A percentile compares a stretch with the other conserved stretches of the same genome.
Conservation (phyloP, 2,888 invertebrate species). For the Agonum fuliginosum region DNA sequence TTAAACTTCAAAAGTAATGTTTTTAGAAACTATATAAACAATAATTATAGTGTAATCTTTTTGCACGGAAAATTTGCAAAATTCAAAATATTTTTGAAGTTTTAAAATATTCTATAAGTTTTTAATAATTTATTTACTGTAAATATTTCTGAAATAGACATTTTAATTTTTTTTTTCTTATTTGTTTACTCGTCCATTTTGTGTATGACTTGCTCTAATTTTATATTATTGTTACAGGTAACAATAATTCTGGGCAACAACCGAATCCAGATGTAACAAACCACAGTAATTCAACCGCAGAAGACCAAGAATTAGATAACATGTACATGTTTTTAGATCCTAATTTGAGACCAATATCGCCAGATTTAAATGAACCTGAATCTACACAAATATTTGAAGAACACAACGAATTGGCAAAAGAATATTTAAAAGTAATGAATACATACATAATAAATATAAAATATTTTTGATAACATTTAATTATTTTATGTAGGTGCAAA, state of each 20-base stretch:
- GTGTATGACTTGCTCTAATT: too few relatives aligned
- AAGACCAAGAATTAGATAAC: constrained; percentile 79
- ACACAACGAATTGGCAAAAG: constrained; percentile 90
- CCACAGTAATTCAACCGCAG: constrained; percentile 68
- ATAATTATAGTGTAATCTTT: too few relatives aligned
- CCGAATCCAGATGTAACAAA: constrained; percentile 26
- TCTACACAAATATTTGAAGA: constrained; percentile 92
- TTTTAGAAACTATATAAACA: neutral
- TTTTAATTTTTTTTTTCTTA: neutral
- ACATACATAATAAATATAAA: neutral
- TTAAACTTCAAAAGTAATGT: neutral
- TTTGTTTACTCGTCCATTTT: neutral
- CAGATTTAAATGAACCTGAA: constrained; percentile 84
- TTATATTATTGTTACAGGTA: constrained; percentile 44
- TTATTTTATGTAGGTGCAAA: constrained; percentile 77
- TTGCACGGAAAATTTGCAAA: too few relatives aligned
- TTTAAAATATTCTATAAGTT: neutral
- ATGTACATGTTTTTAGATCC: constrained; percentile 87
- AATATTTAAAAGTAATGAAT: constrained; percentile 84
- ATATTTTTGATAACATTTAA: neutral
- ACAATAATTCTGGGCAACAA: constrained; percentile 41
- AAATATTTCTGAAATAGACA: neutral
- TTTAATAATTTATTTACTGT: neutral
- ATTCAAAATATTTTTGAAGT: neutral
- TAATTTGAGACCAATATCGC: constrained; percentile 88